Base-by-base conservation (phyloP, 2,888 invertebrate species). In the Notodonta dromedarius region DNA sequence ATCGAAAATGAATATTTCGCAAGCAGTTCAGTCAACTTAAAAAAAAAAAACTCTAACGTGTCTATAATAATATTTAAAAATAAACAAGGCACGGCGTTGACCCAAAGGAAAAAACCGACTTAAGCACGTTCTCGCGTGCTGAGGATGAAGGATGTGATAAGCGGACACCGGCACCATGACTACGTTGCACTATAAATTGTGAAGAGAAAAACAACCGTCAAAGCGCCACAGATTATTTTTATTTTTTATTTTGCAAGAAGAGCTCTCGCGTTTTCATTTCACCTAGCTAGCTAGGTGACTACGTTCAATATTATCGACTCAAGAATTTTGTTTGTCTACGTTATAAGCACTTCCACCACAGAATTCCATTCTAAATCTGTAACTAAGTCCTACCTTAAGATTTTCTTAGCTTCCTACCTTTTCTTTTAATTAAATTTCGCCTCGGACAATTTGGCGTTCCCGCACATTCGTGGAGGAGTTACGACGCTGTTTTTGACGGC, bases 121-220 rank as follows among this genome's bases (percentile, higher is more conserved):
- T 75, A 66, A 81, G 79, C 87, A 88, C 88, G 86, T 80, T 71
- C 69, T 78, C 73, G 66, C 71, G 73, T 69, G 65, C 65, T 63
- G 69, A 69, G 70, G 72, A 77, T 76, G 76, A 71, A 79, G 79
- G 74, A 72, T 78, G 71, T 63, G 65, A 73, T 69, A 76, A 72
- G 24, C 52, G 44, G 48, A 48, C 40, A 56, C 40, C 9, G 14
- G 12, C 56, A 14, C 32, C 1, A 5, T 44, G 32, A 0, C 14
- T 12, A 16, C 13, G 48, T 14, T 24, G 46, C 57, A 46, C 55
- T 40, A 55, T 55, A 55, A 40, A 55, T 55, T 39, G 14, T 55
- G 13, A 52, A 52, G 13, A 16, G 13, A 52, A 52, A 35, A 32
- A 16, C 50, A 0, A 12, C 9, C 16, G 1, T 50, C 48, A n/a